Conservation (phyloP, 2,888 invertebrate genomes). For the Xanthorhoe spadicearia region DNA sequence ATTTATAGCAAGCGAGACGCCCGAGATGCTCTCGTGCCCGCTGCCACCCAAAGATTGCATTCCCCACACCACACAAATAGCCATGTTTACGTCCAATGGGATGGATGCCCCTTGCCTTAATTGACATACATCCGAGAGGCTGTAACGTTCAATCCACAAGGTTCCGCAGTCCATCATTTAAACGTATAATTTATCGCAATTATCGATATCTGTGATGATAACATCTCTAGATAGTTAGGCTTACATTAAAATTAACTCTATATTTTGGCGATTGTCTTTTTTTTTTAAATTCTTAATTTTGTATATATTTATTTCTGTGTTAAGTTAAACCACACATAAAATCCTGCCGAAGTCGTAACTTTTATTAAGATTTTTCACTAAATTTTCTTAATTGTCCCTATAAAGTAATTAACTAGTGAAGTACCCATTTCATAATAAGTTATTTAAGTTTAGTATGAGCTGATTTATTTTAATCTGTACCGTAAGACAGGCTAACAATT, state of each 20-base stretch:
- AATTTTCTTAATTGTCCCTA: background rate
- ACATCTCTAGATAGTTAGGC: background rate
- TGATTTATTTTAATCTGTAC: conserved; percentile 43
- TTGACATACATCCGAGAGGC: conserved; percentile 5
- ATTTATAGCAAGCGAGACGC: conserved; percentile 72
- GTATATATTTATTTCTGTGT: too few relatives aligned
- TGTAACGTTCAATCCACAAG: background rate
- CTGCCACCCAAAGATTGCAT: conserved; percentile 59
- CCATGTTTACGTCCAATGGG: conserved; percentile 34
- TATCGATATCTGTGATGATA: background rate
- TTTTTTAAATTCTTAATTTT: too few relatives aligned
- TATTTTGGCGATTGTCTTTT: background rate
- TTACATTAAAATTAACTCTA: background rate
- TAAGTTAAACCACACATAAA: too few relatives aligned
- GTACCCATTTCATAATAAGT: background rate
- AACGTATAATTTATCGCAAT: background rate
- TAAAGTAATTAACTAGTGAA: background rate
- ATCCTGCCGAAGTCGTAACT: too few relatives aligned
- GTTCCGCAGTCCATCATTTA: background rate
- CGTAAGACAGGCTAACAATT: conserved; percentile 64
- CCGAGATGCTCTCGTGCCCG: conserved; percentile 51
- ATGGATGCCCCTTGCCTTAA: conserved; percentile 12
- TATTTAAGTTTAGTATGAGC: conserved; percentile 4
- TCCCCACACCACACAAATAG: conserved; percentile 56
- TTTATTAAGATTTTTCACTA: too few relatives aligned